Conservation (phyloP, 2,797 vertebrate genomes). For the Phoebastria nigripes region DNA sequence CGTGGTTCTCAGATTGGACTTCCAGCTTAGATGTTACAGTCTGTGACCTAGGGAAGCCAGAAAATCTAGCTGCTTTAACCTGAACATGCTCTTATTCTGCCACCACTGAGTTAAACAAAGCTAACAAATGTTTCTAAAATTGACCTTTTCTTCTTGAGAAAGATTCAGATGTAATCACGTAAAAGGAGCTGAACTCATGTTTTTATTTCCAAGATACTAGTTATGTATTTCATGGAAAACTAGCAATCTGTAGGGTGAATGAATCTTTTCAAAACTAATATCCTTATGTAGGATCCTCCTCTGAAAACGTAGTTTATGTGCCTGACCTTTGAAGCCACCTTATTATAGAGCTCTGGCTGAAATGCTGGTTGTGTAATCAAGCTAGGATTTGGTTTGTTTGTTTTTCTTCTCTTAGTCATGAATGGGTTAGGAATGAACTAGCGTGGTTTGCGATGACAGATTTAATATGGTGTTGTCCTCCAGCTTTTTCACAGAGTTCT, state of each 20-base stretch:
- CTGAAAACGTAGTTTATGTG: background rate
- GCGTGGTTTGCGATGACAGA: background rate
- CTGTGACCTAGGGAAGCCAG: background rate
- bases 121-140: background rate
- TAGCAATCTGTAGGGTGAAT: background rate
- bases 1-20: background rate
- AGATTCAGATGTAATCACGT: background rate
- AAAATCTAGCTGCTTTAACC: background rate
- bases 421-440: slow-evolving; percentile 38
- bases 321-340: background rate
- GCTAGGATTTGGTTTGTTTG: background rate
- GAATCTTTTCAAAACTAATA: background rate
- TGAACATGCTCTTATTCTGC: background rate
- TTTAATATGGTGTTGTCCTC: background rate
- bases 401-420: background rate
- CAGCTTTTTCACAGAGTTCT: background rate
- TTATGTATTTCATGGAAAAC: background rate
- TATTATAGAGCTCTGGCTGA: background rate
- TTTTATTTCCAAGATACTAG: background rate
- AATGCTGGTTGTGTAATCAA: background rate
- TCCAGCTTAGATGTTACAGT: background rate
- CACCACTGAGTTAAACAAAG: background rate
- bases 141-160: background rate
- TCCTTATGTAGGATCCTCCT: background rate
- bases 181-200: background rate